These are phyloP conservation scores for Mobula birostris DNA, from an alignment of 2,113 vertebrate genomes.

Conservation along the genomic window DNA sequence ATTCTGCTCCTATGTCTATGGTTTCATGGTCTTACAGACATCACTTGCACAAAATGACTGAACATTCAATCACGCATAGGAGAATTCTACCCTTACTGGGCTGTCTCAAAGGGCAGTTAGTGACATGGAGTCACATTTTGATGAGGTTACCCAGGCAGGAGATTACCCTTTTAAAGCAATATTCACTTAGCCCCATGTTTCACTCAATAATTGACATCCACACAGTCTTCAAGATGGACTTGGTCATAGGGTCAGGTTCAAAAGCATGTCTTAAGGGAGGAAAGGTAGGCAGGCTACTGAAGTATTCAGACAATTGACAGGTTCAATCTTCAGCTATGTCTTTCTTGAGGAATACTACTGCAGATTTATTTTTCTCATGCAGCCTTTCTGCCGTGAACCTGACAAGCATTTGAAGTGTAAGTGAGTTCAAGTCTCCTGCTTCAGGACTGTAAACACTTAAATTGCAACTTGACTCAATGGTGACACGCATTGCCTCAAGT, in stretches of 20 bases:
- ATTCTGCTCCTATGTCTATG: too few species aligned
- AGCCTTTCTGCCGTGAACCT: not conserved
- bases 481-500: not conserved
- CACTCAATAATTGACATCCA: too few species aligned
- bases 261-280: not conserved
- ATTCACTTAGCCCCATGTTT: not conserved
- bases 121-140: too few species aligned
- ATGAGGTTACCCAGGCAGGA: too few species aligned
- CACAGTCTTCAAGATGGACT: not conserved
- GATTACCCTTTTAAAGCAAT: too few species aligned
- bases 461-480: constrained; percentile 2
- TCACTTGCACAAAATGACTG: too few species aligned
- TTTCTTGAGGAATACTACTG: not conserved
- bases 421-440: constrained; percentile 2
- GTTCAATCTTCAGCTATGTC: not conserved
- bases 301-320: not conserved
- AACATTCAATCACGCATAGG: too few species aligned
- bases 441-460: constrained; percentile 6
- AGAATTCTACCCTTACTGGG: too few species aligned
- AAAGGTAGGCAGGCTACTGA: not conserved
- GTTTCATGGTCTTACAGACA: too few species aligned
- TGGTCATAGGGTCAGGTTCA: not conserved
- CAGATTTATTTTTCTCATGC: not conserved
- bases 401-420: not conserved
- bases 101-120: too few species aligned